Conservation (phyloP, 2,113 vertebrate genomes). For the Neotoma lepida region DNA sequence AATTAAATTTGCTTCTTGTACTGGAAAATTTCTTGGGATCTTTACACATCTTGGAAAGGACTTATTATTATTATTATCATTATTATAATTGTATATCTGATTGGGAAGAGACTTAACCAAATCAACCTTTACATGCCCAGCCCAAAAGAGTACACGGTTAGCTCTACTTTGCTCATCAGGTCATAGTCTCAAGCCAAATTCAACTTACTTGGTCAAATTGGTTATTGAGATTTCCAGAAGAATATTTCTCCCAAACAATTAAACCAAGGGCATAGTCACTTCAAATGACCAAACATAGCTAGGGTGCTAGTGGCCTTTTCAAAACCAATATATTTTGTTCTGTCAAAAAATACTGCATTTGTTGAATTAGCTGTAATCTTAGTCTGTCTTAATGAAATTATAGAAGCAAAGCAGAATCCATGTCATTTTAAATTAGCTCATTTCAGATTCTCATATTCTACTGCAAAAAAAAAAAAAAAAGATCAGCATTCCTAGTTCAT, state of each 20-base stretch:
- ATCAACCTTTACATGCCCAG: background rate
- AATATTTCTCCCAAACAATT: conserved; percentile 9
- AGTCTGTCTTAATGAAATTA: conserved; percentile 40
- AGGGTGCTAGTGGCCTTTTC: conserved; percentile 4
- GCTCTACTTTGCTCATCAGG: background rate
- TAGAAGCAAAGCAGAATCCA: conserved; percentile 45
- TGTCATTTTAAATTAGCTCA: conserved; percentile 34
- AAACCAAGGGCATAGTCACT: conserved; percentile 21
- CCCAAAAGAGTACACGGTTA: background rate
- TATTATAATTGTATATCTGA: background rate
- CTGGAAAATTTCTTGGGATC: background rate
- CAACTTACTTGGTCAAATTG: background rate
- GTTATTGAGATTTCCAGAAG: background rate
- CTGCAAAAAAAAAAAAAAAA: background rate
- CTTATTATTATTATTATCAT: background rate
- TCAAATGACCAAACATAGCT: background rate
- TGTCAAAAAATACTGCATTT: conserved; percentile 48
- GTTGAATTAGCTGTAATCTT: conserved; percentile 12
- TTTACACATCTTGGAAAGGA: background rate
- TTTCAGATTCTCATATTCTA: background rate
- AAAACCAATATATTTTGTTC: background rate
- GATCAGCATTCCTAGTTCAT: background rate
- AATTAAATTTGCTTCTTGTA: background rate
- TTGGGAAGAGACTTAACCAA: background rate
- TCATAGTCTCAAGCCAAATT: background rate